Evolutionary conservation across 2,797 vertebrate species (phyloP).

Genomic region (Neoniphon sammara): DNA sequence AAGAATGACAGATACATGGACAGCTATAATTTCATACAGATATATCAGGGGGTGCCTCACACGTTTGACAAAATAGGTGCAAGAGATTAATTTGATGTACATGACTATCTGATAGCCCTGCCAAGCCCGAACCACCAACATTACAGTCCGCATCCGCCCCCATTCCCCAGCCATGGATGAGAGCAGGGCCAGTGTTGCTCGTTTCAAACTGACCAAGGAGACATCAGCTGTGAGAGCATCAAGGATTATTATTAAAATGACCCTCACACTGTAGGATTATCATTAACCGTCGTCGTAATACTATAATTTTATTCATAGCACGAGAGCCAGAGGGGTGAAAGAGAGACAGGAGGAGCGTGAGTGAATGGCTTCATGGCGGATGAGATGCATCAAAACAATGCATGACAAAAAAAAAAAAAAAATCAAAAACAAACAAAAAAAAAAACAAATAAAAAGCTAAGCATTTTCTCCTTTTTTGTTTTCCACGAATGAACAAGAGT

Average conservation of each 20-base stretch:
- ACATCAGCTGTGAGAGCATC: slow-evolving; percentile 61
- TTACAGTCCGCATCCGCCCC: slow-evolving; percentile 56
- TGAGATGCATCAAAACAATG: slow-evolving; percentile 70
- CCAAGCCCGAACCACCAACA: slow-evolving; percentile 47
- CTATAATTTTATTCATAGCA: slow-evolving; percentile 73
- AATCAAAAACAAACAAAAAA: too few relatives aligned
- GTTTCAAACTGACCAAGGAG: slow-evolving; percentile 56
- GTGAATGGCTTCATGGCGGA: slow-evolving; percentile 76
- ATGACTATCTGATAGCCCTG: slow-evolving; percentile 58
- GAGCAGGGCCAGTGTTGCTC: slow-evolving; percentile 42
- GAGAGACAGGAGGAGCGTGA: slow-evolving; percentile 44
- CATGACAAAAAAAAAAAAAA: slow-evolving; percentile 32
- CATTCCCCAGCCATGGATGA: slow-evolving; percentile 41
- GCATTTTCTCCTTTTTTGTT: slow-evolving; percentile 80
- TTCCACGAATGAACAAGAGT: slow-evolving; percentile 78
- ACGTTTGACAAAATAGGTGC: slow-evolving; percentile 59
- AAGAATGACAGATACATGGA: slow-evolving; percentile 71
- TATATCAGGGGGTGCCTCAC: slow-evolving; percentile 65
- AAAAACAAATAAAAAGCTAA: slow-evolving; percentile 73
- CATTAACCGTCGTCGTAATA: slow-evolving; percentile 79
- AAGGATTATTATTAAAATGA: slow-evolving; percentile 70
- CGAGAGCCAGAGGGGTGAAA: slow-evolving; percentile 34
- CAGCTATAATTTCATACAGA: slow-evolving; percentile 76
- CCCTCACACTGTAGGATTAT: slow-evolving; percentile 72
- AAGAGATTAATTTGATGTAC: slow-evolving; percentile 67